A percentile compares a stretch with the other conserved stretches of the same genome.
Conservation (phyloP, 1,140 invertebrate species). For the Acarapis woodi region DNA sequence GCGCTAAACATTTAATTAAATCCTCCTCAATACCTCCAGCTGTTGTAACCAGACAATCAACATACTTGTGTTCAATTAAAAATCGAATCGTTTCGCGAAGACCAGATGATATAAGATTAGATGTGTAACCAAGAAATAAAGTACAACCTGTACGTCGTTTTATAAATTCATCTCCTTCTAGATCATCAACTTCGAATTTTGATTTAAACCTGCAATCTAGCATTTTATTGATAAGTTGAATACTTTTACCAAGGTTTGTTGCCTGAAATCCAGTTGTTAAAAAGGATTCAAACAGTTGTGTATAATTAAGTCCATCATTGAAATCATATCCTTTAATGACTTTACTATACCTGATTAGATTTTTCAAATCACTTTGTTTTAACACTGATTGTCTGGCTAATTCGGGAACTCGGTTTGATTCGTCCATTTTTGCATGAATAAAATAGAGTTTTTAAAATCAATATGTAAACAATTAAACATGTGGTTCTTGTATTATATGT, state of each 20-base stretch:
- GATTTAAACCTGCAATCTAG: constrained; percentile 28
- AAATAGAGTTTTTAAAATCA: no score
- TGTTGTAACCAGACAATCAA: constrained; percentile 89
- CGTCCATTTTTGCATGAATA: no score
- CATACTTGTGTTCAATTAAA: constrained; percentile 56
- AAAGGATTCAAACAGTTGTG: constrained; percentile 48
- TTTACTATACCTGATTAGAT: no score
- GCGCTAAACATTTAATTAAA: constrained; percentile 88
- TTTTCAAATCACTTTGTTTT: no score
- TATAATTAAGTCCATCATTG: constrained; percentile 64
- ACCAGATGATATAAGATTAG: constrained; percentile 85
- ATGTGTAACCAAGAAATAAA: constrained; percentile 91
- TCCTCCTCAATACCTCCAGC: constrained; percentile 97
- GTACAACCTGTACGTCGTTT: constrained; percentile 51
- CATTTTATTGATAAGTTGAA: constrained; percentile 78
- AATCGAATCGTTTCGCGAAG: constrained; percentile 66
- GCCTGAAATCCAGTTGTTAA: constrained; percentile 72
- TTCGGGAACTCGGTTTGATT: no score
- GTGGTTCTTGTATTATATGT: no score
- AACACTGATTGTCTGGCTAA: no score
- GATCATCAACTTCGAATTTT: constrained; percentile 28
- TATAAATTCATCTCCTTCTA: constrained; percentile 43
- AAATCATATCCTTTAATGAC: constrained; percentile 57
- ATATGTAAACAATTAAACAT: no score
- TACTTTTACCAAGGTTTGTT: constrained; percentile 65